Evolutionary conservation across 2,888 invertebrate species (phyloP).

Genomic region (Diarsia brunnea): DNA sequence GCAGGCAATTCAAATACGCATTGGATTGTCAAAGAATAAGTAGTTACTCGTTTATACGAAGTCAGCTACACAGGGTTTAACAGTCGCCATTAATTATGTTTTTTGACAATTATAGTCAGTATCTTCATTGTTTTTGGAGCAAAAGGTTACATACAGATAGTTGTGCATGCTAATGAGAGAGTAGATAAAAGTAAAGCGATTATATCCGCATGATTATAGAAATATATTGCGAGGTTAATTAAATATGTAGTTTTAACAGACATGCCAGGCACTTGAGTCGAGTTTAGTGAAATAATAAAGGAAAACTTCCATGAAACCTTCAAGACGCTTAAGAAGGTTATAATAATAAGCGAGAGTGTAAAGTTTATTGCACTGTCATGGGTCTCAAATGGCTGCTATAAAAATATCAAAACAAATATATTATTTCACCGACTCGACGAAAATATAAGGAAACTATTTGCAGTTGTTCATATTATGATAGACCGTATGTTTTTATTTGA

Average conservation of each 20-base stretch:
- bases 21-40: slow-evolving; percentile 5
- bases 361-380: slow-evolving; percentile 20
- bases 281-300: slow-evolving; percentile 42
- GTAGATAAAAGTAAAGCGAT: slow-evolving; percentile 29
- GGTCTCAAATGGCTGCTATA: slow-evolving; percentile 27
- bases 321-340: slow-evolving; percentile 38
- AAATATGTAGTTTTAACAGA: slow-evolving; percentile 21
- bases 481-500: background rate
- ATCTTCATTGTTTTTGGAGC: slow-evolving; percentile 8
- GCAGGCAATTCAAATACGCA: background rate
- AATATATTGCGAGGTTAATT: slow-evolving; percentile 16
- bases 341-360: slow-evolving; percentile 38
- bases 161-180: slow-evolving; percentile 15
- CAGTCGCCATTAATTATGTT: background rate
- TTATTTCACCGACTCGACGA: slow-evolving; percentile 8
- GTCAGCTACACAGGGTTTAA: background rate
- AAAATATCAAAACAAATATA: slow-evolving; percentile 30
- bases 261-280: background rate
- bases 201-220: slow-evolving; percentile 22
- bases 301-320: slow-evolving; percentile 48
- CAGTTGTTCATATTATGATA: slow-evolving; percentile 10
- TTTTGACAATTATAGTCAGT: slow-evolving; percentile 7
- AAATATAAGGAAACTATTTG: slow-evolving; percentile 17
- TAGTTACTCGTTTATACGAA: background rate
- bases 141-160: slow-evolving; percentile 19